phyloP scores from a whole-genome alignment of 2,797 vertebrate species.

The Notolepis coatsorum region DNA sequence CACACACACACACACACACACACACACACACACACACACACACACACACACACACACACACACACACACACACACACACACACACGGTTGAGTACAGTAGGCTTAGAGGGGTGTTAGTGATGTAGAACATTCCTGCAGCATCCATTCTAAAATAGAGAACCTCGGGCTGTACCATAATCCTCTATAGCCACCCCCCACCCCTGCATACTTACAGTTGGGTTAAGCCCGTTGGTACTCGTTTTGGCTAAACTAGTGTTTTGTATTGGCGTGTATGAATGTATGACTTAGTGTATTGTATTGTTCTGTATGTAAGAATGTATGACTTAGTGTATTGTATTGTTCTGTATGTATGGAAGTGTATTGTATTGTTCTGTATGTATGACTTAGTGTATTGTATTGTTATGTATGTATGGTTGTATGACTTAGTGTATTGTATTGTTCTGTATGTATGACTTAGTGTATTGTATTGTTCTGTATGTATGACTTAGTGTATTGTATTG shows the following conservation, averaged over 20 bases:
- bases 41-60: neutral
- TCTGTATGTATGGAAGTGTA: too few species aligned
- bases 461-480: too few species aligned
- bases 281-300: slow-evolving; percentile 10
- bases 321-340: too few species aligned
- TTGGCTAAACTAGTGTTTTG: slow-evolving; percentile 29
- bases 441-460: too few species aligned
- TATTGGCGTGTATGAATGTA: too few species aligned
- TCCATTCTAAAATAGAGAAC: slow-evolving; percentile 45
- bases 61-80: neutral
- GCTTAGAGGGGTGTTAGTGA: slow-evolving; percentile 58
- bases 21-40: neutral
- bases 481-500: too few species aligned
- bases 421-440: too few species aligned
- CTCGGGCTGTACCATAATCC: slow-evolving; percentile 51
- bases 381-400: too few species aligned
- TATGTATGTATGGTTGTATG: too few species aligned
- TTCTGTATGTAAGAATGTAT: too few species aligned
- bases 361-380: too few species aligned
- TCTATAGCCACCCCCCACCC: slow-evolving; percentile 38
- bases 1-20: slow-evolving; percentile 2
- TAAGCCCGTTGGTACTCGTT: slow-evolving; percentile 45
- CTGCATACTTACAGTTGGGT: slow-evolving; percentile 18
- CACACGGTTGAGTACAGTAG: neutral
- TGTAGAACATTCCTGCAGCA: slow-evolving; percentile 56